Base-by-base conservation (phyloP, 2,113 vertebrate genomes). In the Pangasianodon hypophthalmus region DNA sequence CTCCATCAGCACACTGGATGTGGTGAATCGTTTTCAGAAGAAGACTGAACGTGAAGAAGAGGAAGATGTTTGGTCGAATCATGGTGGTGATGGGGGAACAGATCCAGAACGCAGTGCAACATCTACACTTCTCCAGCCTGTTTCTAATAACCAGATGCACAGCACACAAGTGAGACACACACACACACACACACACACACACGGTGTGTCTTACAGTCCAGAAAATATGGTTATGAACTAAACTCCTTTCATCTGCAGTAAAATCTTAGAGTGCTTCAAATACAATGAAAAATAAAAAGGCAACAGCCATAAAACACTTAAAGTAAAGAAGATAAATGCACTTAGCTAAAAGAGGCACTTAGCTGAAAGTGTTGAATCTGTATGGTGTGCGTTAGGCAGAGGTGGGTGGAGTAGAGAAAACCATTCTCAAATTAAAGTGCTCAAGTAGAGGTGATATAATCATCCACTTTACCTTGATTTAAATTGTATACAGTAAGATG, bases 1-100 rank as follows among this genome's bases (percentile, higher is more conserved):
- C 50, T 89, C 91, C 46, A 90, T 94, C 91, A 96, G 89, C 92
- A 93, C 95, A 44, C 90, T 93, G 90, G 94, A 97, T 92, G 94
- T 94, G 37, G 89, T 95, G 48, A 94, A 93, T 93, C 86, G 4
- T 64, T 95, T 96, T 91, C 92, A 95, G 91, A 96, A 92, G 89
- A 93, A 96, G 91, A 84, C 75, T 82, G 91, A 94, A 54, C 83
- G 81, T 84, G 91, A 94, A 56, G 6, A 52, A 5, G 75, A 69
- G 64, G 80, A 62, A 58, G 56, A 58, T n/a, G 24, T 18, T 81
- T 87, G 81, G 37, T 67, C 21, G 24, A 41, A 56, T 37, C 73
- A 14, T 1, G 10, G 16, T 46, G 50, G 67, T 37, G 83, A 13
- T 2, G 50, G 26, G 46, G 69, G 60, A 86, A 84, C 80, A 46